phyloP scores from a whole-genome alignment of 1,140 invertebrate genomes.

The Bradysia coprophila region DNA sequence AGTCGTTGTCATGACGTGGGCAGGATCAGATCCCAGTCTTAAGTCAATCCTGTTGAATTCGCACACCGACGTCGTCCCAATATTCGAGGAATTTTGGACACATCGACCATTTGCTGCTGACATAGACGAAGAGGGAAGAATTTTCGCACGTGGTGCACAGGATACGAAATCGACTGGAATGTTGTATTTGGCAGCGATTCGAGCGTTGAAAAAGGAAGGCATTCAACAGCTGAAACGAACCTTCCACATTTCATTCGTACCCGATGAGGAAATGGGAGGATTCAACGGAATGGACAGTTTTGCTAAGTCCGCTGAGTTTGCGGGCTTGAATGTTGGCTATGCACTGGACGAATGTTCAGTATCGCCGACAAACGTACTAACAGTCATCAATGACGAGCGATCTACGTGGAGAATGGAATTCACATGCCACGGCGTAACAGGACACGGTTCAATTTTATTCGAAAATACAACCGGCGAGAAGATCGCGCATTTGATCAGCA shows the following conservation, averaged over 20 bases:
- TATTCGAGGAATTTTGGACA: conserved; percentile 61
- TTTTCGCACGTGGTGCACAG: conserved; percentile 64
- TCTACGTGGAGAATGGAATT: background rate
- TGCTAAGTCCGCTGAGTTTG: conserved; percentile 42
- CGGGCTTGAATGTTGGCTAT: conserved; percentile 55
- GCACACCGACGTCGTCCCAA: conserved; percentile 84
- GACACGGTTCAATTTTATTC: conserved; percentile 66
- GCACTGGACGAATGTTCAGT: conserved; percentile 52
- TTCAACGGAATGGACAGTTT: conserved; percentile 46
- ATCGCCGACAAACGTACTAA: background rate
- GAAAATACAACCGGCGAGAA: too few species aligned
- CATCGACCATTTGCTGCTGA: conserved; percentile 60
- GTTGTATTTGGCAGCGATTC: conserved; percentile 62
- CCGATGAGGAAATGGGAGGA: conserved; percentile 15
- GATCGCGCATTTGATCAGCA: conserved; percentile 28
- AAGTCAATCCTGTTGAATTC: conserved; percentile 65
- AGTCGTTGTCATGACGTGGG: conserved; percentile 59
- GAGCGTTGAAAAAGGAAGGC: conserved; percentile 32
- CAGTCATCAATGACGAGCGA: background rate
- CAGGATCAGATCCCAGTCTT: conserved; percentile 35
- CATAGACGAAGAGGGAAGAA: conserved; percentile 60
- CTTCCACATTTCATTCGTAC: conserved; percentile 1
- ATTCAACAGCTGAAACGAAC: background rate
- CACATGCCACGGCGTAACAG: conserved; percentile 41
- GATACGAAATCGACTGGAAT: conserved; percentile 75